Evolutionary conservation across 2,888 invertebrate species (phyloP).

Genomic region (Coenonympha arcania): DNA sequence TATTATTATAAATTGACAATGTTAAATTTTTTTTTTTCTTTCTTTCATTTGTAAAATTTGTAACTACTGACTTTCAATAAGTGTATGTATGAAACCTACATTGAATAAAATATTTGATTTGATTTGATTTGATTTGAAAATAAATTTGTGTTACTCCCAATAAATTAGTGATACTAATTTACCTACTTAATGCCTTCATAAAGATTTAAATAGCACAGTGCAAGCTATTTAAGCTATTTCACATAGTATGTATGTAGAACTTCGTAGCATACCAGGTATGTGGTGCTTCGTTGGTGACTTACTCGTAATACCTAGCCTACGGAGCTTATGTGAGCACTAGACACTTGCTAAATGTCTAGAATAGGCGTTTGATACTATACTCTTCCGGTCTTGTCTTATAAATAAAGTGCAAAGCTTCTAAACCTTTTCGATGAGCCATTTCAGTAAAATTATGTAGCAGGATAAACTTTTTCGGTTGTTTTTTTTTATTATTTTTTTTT

Average conservation of each 20-base stretch:
- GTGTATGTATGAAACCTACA: too few species aligned
- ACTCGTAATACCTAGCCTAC: neutral
- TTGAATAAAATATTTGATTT: too few species aligned
- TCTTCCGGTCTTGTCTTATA: conserved; percentile 15
- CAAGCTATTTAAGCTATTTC: neutral
- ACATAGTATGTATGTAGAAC: too few species aligned
- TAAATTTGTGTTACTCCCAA: neutral
- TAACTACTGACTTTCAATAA: too few species aligned
- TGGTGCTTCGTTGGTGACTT: neutral
- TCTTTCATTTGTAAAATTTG: too few species aligned
- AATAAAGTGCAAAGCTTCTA: conserved; percentile 32
- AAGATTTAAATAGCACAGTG: neutral
- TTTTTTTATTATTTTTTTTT: too few species aligned
- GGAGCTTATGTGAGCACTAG: neutral
- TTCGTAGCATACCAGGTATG: too few species aligned
- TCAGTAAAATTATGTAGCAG: neutral
- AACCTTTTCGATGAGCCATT: conserved; percentile 30
- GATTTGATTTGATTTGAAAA: too few species aligned
- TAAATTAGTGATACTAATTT: neutral
- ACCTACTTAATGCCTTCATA: neutral
- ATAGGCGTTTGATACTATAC: conserved; percentile 8
- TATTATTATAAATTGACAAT: too few species aligned
- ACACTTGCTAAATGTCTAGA: conserved; percentile 7
- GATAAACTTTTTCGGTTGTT: too few species aligned
- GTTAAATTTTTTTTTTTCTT: too few species aligned